Percentiles rank a stretch among this genome's conserved stretches.
Conservation (phyloP, 2,113 vertebrate genomes). For the Benitochromis conjunctus region DNA sequence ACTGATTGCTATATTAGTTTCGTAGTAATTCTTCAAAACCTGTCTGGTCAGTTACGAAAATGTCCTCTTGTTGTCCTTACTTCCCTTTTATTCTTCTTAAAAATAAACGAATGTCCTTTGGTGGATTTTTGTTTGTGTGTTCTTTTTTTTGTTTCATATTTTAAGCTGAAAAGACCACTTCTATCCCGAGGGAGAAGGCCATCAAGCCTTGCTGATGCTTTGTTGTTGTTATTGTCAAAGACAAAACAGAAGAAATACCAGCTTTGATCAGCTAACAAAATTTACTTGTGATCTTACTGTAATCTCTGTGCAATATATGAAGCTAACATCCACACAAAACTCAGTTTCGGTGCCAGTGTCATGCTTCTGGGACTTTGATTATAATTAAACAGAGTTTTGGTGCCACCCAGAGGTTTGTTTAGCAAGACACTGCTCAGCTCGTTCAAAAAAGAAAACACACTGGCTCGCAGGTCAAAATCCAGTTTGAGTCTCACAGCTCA, state of each 20-base stretch:
- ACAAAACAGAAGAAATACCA: not conserved
- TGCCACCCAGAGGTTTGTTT: constrained; percentile 26
- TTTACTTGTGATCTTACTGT: not conserved
- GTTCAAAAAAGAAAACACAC: not conserved
- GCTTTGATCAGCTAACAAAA: not conserved
- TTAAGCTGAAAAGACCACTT: not conserved
- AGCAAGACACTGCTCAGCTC: not conserved
- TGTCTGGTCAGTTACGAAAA: not conserved
- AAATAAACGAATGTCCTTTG: not conserved
- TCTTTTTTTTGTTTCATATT: not conserved
- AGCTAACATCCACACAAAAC: not conserved
- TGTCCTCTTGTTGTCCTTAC: not conserved
- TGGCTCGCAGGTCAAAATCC: not conserved
- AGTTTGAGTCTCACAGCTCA: not conserved
- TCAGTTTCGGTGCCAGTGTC: fast-evolving
- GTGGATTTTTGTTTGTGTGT: not conserved
- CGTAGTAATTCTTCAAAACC: not conserved
- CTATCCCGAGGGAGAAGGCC: not conserved
- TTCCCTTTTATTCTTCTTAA: not conserved
- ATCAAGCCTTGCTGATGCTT: not conserved
- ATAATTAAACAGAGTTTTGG: not conserved
- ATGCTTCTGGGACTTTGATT: too few relatives aligned
- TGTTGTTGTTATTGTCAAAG: not conserved
- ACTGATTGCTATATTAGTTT: constrained; percentile 1
- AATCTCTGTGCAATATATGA: not conserved